Evolutionary conservation across 2,888 invertebrate genomes (phyloP), one percentile per base, ranked within the genome.

Genomic region (Baccha elongata): DNA sequence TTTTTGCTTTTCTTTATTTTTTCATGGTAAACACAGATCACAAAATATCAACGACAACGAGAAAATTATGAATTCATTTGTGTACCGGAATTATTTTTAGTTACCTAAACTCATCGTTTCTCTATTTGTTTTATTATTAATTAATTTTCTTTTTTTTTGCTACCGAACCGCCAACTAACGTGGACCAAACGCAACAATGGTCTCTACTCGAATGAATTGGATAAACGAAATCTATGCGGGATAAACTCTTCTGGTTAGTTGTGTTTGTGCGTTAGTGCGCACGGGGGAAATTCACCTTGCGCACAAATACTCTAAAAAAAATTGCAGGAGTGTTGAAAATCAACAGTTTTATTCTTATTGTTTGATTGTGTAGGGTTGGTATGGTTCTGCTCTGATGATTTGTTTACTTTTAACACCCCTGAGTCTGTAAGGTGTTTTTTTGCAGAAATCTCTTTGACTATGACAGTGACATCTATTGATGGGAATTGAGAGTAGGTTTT

Each of bases 161-260:
- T 60, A 35, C 48, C 71, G 76, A 62, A 60, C 19, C 68, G 68
- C 78, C 23, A 21, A 55, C 72, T n/a, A 73, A 73, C 83, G 83
- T 68, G 42, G 21, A 72, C 83, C 72, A 19, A 50, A 55, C 73
- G 50, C 35, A 35, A 21, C 72, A 40, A 50, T 55, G 73, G 68
- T 53, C 72, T 78, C 55, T 68, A 83, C 83, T 83, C 83, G 83
- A 83, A 73, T 83, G 83, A 83, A 58, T 75, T 64, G 62, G 68
- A 73, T 72, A 78, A 44, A 68, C 44, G 37, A 48, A 29, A 40
- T 13, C 32, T 13, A 15, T 72, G 68, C 37, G 53, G 71, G 78
- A 62, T 78, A 50, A 50, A 62, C 32, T 26, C 8, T 35, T 2
- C 1, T 21, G 1, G 46, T n/a, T 60, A 8, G 26, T 0, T n/a